Evolutionary conservation across 2,888 invertebrate species (phyloP).

Genomic region (Andrena marginata): DNA sequence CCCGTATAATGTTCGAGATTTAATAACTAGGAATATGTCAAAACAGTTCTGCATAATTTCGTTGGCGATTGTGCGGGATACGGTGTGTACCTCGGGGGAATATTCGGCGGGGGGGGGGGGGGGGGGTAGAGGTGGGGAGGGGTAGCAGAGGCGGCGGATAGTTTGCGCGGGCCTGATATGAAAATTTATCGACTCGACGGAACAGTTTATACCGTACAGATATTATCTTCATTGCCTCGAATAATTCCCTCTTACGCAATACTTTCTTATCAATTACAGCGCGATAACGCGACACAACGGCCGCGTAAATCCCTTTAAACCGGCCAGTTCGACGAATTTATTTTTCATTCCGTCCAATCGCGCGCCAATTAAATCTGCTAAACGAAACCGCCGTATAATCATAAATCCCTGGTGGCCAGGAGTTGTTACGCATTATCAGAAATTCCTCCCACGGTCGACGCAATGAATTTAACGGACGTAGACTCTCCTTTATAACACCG

Average conservation of each 20-base stretch:
- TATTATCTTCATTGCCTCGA: neutral
- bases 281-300: neutral
- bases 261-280: neutral
- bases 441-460: too few relatives aligned
- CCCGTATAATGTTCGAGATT: neutral
- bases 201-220: neutral
- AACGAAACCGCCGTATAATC: neutral
- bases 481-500: too few relatives aligned
- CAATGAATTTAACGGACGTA: too few relatives aligned
- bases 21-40: neutral
- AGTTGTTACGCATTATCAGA: too few relatives aligned
- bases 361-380: neutral
- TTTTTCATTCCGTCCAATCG: neutral
- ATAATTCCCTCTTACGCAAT: neutral
- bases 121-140: too few relatives aligned
- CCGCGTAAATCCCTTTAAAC: neutral
- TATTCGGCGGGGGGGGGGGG: neutral
- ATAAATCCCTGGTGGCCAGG: neutral
- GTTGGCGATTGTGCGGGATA: neutral
- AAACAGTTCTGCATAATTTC: slow-evolving; percentile 16
- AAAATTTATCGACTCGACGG: slow-evolving; percentile 9
- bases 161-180: neutral
- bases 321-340: neutral
- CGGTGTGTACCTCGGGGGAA: neutral
- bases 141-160: neutral